Conservation (phyloP, 92 coral and sea anemone genomes). For the Diadumene lineata region DNA sequence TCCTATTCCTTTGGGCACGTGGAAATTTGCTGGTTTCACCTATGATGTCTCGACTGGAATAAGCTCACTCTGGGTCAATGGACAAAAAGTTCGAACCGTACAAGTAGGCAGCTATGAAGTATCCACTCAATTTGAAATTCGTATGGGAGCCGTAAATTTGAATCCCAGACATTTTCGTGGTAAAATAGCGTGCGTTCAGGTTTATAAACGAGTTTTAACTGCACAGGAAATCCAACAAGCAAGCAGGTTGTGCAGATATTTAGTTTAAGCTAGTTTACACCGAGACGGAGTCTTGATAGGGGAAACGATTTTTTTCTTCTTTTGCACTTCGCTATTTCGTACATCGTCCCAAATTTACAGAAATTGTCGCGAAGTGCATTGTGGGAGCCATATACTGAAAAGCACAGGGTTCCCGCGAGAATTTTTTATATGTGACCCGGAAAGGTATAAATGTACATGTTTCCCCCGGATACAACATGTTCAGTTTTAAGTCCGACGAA, state of each 20-base stretch:
- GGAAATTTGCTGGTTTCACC: constrained; percentile 70
- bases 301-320: too few species aligned
- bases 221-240: constrained; percentile 37
- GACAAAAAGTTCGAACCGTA: constrained; percentile 22
- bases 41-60: constrained; percentile 54
- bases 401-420: too few species aligned
- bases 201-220: constrained; percentile 48
- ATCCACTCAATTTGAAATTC: constrained; percentile 54
- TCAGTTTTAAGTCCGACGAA: too few species aligned
- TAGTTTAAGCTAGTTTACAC: too few species aligned
- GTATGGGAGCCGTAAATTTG: constrained; percentile 60
- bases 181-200: constrained; percentile 59
- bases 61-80: constrained; percentile 61
- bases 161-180: constrained; percentile 57
- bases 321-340: too few species aligned
- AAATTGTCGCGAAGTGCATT: too few species aligned
- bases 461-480: too few species aligned
- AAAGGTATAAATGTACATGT: too few species aligned
- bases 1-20: constrained; percentile 24
- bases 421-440: too few species aligned
- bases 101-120: constrained; percentile 45
- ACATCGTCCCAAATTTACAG: too few species aligned
- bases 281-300: too few species aligned
- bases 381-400: too few species aligned
- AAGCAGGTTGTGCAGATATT: not conserved